Percentiles rank a stretch among this genome's conserved stretches.
These are phyloP conservation scores for Clistopyga incitator DNA, from an alignment of 2,888 invertebrate genomes.

Conservation along the genomic window DNA sequence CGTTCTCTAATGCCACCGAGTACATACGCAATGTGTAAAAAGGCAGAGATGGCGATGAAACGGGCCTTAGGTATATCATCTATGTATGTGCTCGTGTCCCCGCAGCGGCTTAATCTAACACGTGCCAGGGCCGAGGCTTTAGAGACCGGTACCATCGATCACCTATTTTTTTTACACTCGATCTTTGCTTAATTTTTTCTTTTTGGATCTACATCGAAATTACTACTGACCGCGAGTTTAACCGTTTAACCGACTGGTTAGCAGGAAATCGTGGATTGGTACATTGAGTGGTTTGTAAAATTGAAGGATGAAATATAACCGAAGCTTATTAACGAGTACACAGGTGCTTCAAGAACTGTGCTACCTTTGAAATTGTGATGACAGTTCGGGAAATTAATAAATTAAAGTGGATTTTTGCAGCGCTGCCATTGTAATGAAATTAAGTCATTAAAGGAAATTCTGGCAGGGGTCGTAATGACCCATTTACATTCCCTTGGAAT, in stretches of 20 bases:
- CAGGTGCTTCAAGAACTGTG: too few species aligned
- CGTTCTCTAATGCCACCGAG: constrained; percentile 71
- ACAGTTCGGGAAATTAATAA: too few species aligned
- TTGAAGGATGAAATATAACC: not conserved
- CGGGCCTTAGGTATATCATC: constrained; percentile 30
- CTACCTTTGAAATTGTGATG: too few species aligned
- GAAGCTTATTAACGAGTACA: too few species aligned
- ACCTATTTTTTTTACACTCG: constrained; percentile 52
- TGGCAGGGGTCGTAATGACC: too few species aligned
- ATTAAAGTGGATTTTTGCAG: too few species aligned
- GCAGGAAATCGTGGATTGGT: not conserved
- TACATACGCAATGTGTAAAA: not conserved
- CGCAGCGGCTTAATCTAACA: constrained; percentile 70
- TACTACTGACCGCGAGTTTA: constrained; percentile 13
- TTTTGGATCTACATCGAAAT: not conserved
- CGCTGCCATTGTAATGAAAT: too few species aligned
- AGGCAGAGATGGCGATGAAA: constrained; percentile 10
- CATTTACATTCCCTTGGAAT: too few species aligned
- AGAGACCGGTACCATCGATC: constrained; percentile 59
- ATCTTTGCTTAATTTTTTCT: constrained; percentile 36
- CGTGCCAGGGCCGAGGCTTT: constrained; percentile 74
- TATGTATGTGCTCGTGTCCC: constrained; percentile 37
- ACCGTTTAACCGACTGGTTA: not conserved
- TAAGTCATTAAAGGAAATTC: too few species aligned
- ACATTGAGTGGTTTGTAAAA: not conserved